Conservation (phyloP, 2,797 vertebrate genomes). For the Molossus molossus region DNA sequence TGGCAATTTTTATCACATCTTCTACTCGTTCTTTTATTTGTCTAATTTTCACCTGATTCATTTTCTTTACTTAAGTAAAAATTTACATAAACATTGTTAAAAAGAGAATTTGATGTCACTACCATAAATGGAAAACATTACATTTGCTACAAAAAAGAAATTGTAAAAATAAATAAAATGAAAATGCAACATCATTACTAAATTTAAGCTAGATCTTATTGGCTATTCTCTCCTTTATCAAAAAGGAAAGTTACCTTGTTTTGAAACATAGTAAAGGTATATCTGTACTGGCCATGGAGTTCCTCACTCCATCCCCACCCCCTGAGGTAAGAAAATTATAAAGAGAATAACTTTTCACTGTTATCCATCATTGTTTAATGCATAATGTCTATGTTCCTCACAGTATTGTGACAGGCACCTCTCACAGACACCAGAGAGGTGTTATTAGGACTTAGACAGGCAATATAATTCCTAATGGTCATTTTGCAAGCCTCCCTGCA, state of each 20-base stretch:
- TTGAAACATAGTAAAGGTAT: not conserved
- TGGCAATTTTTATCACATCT: not conserved
- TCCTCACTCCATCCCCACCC: not conserved
- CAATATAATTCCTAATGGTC: too few species aligned
- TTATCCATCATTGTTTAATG: not conserved
- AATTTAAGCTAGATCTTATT: not conserved
- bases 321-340: not conserved
- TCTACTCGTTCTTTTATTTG: not conserved
- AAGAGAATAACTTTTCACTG: not conserved
- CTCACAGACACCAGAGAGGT: too few species aligned
- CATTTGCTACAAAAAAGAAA: not conserved
- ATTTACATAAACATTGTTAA: not conserved
- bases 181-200: not conserved
- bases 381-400: not conserved
- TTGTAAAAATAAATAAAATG: not conserved
- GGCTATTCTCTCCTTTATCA: not conserved
- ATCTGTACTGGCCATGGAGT: not conserved
- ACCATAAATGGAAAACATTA: not conserved
- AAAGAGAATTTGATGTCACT: not conserved
- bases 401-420: too few species aligned
- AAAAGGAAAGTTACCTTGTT: not conserved
- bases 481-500: too few species aligned
- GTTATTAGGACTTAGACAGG: too few species aligned
- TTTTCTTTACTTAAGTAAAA: constrained; percentile 20
- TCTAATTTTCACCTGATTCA: not conserved